phyloP scores from a whole-genome alignment of 2,888 invertebrate genomes.

The Caradrina kadenii region DNA sequence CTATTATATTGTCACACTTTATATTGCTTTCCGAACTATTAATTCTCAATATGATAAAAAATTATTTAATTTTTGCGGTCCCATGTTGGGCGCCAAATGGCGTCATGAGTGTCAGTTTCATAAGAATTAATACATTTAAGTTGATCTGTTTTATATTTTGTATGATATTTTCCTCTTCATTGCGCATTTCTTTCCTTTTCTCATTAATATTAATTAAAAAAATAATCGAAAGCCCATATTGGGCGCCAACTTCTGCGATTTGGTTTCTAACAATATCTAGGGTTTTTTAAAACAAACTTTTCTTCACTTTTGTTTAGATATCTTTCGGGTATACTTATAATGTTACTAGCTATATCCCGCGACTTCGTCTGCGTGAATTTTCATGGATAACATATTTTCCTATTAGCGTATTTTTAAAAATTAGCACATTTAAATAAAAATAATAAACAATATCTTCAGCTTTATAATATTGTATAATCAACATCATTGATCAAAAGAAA shows the following conservation, averaged over 20 bases:
- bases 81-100: slow-evolving; percentile 66
- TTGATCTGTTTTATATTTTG: background rate
- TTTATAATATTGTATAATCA: background rate
- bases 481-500: background rate
- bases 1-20: slow-evolving; percentile 53
- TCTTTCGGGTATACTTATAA: background rate
- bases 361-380: too few relatives aligned
- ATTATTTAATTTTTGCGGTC: slow-evolving; percentile 49
- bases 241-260: slow-evolving; percentile 19
- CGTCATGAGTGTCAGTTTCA: slow-evolving; percentile 4
- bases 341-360: too few relatives aligned
- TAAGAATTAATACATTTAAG: background rate
- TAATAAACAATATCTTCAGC: too few relatives aligned
- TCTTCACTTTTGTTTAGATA: background rate
- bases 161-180: background rate
- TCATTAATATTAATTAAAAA: too few relatives aligned
- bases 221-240: background rate
- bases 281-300: background rate
- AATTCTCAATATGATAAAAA: slow-evolving; percentile 59
- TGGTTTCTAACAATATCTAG: background rate
- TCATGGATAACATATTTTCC: too few relatives aligned
- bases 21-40: slow-evolving; percentile 71
- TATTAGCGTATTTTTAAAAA: too few relatives aligned
- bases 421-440: too few relatives aligned
- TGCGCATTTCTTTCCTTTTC: background rate